A percentile compares a stretch with the other conserved stretches of the same genome.
These are phyloP conservation scores for Aleiodes leptofemur DNA, from an alignment of 2,888 invertebrate genomes.

Conservation along the genomic window DNA sequence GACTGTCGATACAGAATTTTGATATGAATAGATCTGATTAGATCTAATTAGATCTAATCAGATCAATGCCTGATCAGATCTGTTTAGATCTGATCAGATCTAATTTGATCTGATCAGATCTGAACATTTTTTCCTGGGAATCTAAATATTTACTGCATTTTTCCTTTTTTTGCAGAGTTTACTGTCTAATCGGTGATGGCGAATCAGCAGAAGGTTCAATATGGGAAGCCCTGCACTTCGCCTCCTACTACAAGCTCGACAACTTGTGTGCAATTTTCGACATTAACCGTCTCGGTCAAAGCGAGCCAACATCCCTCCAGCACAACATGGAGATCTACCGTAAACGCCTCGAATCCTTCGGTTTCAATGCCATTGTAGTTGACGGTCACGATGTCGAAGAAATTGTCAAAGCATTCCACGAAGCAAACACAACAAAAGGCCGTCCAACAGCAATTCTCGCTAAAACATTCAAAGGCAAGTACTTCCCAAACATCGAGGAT, in stretches of 20 bases:
- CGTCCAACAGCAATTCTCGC: constrained; percentile 96
- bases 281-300: constrained; percentile 97
- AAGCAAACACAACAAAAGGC: constrained; percentile 84
- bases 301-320: constrained; percentile 94
- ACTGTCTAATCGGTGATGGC: constrained; percentile 97
- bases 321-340: constrained; percentile 94
- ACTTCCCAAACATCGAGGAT: constrained; percentile 94
- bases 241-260: constrained; percentile 95
- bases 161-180: constrained; percentile 82
- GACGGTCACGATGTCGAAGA: constrained; percentile 98
- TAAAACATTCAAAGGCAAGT: constrained; percentile 96
- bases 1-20: too few relatives aligned
- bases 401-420: constrained; percentile 91
- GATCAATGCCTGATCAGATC: too few relatives aligned
- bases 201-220: constrained; percentile 99
- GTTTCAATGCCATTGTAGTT: constrained; percentile 92
- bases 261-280: constrained; percentile 98
- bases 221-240: constrained; percentile 98
- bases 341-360: constrained; percentile 91
- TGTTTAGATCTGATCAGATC: too few relatives aligned
- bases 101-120: too few relatives aligned
- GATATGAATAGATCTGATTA: too few relatives aligned
- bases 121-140: too few relatives aligned
- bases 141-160: background rate
- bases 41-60: too few relatives aligned